A percentile compares a stretch with the other conserved stretches of the same genome.
Conservation (phyloP, 2,888 invertebrate genomes). For the Nomada flava region DNA sequence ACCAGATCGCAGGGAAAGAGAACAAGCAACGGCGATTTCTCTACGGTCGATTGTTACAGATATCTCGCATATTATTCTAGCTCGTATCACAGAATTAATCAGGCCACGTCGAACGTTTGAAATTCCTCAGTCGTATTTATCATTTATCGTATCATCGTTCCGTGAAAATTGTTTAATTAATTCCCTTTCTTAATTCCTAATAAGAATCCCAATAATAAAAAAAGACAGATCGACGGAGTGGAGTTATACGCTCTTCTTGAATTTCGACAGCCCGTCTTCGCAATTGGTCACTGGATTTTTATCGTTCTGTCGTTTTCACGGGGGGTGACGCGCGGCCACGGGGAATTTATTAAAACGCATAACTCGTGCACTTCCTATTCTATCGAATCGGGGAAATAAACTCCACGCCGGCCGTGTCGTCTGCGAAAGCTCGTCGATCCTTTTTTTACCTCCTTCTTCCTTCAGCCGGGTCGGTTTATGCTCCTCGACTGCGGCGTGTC, state of each 20-base stretch:
- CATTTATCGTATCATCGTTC: no score
- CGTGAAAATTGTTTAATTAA: no score
- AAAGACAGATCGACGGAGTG: conserved; percentile 1
- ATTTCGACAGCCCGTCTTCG: conserved; percentile 44
- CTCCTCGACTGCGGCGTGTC: background rate
- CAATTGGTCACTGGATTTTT: conserved; percentile 63
- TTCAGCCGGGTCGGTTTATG: conserved; percentile 25
- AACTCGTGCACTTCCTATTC: conserved; percentile 51
- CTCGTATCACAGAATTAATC: no score
- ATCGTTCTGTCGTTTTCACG: conserved; percentile 54
- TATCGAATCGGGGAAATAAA: conserved; percentile 46
- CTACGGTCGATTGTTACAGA: no score
- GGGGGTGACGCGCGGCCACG: conserved; percentile 36
- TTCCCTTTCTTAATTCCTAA: no score
- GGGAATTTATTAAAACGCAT: conserved; percentile 62
- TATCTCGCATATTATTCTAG: no score
- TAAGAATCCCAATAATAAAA: background rate
- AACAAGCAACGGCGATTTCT: background rate
- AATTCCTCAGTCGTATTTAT: no score
- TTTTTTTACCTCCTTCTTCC: conserved; percentile 20
- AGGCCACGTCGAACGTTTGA: no score
- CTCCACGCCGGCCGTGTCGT: conserved; percentile 21
- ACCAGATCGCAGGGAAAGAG: background rate
- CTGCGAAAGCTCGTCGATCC: conserved; percentile 39
- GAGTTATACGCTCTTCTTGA: conserved; percentile 26